phyloP scores from a whole-genome alignment of 2,797 vertebrate genomes.

The Oreortyx pictus region DNA sequence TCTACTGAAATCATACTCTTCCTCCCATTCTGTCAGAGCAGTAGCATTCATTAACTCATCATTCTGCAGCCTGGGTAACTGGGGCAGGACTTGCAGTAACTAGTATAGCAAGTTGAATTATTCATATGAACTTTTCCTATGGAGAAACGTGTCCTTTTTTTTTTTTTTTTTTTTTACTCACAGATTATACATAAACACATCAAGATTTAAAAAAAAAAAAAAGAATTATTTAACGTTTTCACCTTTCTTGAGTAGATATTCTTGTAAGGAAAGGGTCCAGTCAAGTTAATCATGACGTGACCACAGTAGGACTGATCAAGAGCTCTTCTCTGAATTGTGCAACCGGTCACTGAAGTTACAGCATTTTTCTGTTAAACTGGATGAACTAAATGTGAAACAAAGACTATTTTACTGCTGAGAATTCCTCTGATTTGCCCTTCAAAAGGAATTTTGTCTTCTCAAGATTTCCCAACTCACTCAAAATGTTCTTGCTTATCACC shows the following conservation, averaged over 20 bases:
- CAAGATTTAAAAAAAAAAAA: neutral
- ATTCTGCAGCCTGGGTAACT: slow-evolving; percentile 54
- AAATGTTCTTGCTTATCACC: slow-evolving; percentile 33
- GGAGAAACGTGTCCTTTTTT: neutral
- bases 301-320: neutral
- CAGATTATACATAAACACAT: slow-evolving; percentile 1
- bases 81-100: slow-evolving; percentile 55
- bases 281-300: neutral
- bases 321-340: neutral
- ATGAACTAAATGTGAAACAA: slow-evolving; percentile 38
- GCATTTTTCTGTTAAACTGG: neutral
- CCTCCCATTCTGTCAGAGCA: neutral
- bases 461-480: slow-evolving; percentile 26
- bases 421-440: slow-evolving; percentile 36
- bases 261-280: neutral
- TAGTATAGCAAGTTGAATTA: slow-evolving; percentile 63
- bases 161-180: neutral
- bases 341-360: slow-evolving; percentile 15
- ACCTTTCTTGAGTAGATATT: neutral
- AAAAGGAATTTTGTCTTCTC: slow-evolving; percentile 32
- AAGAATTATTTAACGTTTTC: neutral
- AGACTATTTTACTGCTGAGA: neutral
- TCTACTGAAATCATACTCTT: neutral
- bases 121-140: slow-evolving; percentile 54
- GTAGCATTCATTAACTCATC: slow-evolving; percentile 54